phyloP scores from a whole-genome alignment of 2,888 invertebrate genomes.

The Pammene aurita region DNA sequence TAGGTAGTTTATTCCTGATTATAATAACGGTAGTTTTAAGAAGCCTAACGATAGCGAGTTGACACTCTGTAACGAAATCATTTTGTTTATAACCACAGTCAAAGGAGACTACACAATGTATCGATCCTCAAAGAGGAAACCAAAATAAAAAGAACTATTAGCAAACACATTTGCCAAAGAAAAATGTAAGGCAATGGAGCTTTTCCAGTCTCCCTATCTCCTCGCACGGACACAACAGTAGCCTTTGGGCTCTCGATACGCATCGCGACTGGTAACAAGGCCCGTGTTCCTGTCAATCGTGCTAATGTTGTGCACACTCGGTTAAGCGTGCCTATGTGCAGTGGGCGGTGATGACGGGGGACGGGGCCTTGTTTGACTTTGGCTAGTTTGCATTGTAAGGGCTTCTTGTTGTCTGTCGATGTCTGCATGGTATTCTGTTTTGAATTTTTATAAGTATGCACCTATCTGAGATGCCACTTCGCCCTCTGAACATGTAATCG shows the following conservation, averaged over 20 bases:
- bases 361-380: constrained; percentile 22
- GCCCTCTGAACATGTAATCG: no score
- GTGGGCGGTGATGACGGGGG: constrained; percentile 39
- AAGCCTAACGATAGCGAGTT: no score
- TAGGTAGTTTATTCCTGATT: no score
- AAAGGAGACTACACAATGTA: no score
- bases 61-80: no score
- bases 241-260: constrained; percentile 77
- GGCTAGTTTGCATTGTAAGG: constrained; percentile 19
- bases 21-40: no score
- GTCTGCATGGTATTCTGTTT: constrained; percentile 7
- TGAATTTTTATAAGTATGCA: neutral
- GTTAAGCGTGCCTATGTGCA: constrained; percentile 46
- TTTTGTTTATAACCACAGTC: no score
- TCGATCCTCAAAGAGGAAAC: no score
- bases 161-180: neutral
- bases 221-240: constrained; percentile 69
- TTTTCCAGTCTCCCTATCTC: constrained; percentile 56
- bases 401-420: constrained; percentile 14
- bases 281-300: constrained; percentile 77
- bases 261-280: constrained; percentile 79
- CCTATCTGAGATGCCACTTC: neutral
- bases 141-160: neutral
- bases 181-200: constrained; percentile 14
- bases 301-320: constrained; percentile 69